These are phyloP conservation scores for Mechanitis messenoides DNA, from an alignment of 2,888 invertebrate genomes.

Conservation along the genomic window DNA sequence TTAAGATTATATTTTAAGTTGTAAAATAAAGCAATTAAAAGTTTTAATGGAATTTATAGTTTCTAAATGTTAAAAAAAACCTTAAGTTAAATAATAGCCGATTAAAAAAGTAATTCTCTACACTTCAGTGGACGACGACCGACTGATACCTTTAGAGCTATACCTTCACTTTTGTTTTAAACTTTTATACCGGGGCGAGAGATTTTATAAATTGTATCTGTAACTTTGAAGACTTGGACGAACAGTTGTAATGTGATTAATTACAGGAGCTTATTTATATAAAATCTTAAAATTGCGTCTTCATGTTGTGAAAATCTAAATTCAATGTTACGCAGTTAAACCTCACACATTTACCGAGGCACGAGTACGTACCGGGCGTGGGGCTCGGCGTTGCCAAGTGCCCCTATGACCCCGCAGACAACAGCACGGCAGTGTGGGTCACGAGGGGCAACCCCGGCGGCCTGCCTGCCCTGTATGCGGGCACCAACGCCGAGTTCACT, in stretches of 20 bases:
- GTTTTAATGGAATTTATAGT: constrained; percentile 13
- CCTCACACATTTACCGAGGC: constrained; percentile 74
- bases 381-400: constrained; percentile 83
- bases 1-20: constrained; percentile 12
- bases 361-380: constrained; percentile 79
- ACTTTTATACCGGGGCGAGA: constrained; percentile 4
- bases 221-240: neutral
- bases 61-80: constrained; percentile 10
- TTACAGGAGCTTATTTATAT: no score
- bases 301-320: neutral
- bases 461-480: constrained; percentile 81
- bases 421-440: constrained; percentile 84
- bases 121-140: constrained; percentile 1
- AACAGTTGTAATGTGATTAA: no score
- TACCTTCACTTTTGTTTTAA: constrained; percentile 1
- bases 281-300: neutral
- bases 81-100: constrained; percentile 5
- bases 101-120: constrained; percentile 2
- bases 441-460: constrained; percentile 81
- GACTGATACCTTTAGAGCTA: constrained; percentile 2
- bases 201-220: neutral
- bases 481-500: constrained; percentile 83
- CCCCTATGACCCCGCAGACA: constrained; percentile 84
- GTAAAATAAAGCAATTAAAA: constrained; percentile 14
- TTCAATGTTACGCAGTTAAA: constrained; percentile 57